Conservation (phyloP, 2,797 vertebrate genomes). For the Xenentodon cancila region DNA sequence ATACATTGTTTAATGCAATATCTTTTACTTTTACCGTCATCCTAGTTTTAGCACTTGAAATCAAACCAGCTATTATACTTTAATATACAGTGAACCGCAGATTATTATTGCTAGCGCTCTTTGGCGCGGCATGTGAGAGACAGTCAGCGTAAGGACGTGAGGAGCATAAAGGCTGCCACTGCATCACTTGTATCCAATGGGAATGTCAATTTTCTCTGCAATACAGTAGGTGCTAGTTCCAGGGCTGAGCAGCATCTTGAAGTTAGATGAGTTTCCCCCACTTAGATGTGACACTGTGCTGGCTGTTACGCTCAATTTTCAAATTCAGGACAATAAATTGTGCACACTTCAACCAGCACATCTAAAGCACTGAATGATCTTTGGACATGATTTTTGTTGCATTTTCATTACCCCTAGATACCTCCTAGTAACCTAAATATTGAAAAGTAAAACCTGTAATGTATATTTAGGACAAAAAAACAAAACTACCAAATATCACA, state of each 20-base stretch:
- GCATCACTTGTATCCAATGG: constrained; percentile 1
- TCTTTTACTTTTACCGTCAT: constrained; percentile 2
- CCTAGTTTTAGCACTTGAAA: neutral
- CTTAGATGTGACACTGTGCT: constrained; percentile 3
- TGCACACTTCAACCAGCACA: no score
- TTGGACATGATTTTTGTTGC: no score
- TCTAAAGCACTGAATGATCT: no score
- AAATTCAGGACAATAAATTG: neutral
- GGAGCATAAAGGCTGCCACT: constrained; percentile 13
- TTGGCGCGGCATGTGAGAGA: neutral
- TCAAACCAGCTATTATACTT: neutral
- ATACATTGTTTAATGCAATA: neutral
- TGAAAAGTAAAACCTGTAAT: no score
- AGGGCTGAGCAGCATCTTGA: constrained; percentile 7
- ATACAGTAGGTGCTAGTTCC: constrained; percentile 12
- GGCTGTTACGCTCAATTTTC: neutral
- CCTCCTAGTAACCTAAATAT: no score
- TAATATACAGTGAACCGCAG: constrained; percentile 2
- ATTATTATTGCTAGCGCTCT: neutral
- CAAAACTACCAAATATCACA: no score
- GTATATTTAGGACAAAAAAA: no score
- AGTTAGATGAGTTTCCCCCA: constrained; percentile 1
- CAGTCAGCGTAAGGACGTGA: neutral
- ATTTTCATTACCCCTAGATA: no score
- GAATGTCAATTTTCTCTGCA: constrained; percentile 1